Base-by-base conservation (phyloP, 2,888 invertebrate genomes). In the Salticus scenicus region DNA sequence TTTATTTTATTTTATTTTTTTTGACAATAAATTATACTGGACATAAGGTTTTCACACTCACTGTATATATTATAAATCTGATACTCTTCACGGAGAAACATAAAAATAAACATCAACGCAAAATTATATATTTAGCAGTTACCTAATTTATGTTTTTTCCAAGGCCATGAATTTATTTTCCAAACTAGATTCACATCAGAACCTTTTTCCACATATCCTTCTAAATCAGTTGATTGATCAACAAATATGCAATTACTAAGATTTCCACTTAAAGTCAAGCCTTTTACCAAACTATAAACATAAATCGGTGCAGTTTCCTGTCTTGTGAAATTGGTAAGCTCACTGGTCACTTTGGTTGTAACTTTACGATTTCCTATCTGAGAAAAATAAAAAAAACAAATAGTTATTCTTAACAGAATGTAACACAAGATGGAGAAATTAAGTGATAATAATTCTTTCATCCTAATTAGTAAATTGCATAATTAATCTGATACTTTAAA, bases 311-410 rank as follows among this genome's bases (percentile, higher is more conserved):
- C 42, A 31, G 77, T 77, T 28, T 84, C 73, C n/a, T 51, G 30
- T 12, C 37, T 57, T 57, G 37, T 28, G 0, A 41, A 8, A 8
- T 67, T 57, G 0, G 72, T 70, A 1, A 30, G 31, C 10, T 77
- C 77, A 24, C 77, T 78, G 14, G 17, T 69, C 31, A 84, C 7
- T 8, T 57, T 31, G 0, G 77, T 77, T 27, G 17, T 30, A 14
- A 84, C 33, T 41, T 73, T 84, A 24, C 57, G 73, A 12, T 27
- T 31, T 20, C 83, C 83, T 1, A 71, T n/a, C 83, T 84, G 30
- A 57, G 2, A 24, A 57, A 24, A 24, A 24, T 57, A 57, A 24
- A 47, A 37, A 37, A 37, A 37, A 37, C 4, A 37, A 37, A n/a
- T n/a, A n/a, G n/a, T n/a, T n/a, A n/a, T n/a, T n/a, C n/a, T n/a